Evolutionary conservation across 37 sponge, comb jelly and placozoan species (phyloP).

Genomic region (Hormiphora californensis): DNA sequence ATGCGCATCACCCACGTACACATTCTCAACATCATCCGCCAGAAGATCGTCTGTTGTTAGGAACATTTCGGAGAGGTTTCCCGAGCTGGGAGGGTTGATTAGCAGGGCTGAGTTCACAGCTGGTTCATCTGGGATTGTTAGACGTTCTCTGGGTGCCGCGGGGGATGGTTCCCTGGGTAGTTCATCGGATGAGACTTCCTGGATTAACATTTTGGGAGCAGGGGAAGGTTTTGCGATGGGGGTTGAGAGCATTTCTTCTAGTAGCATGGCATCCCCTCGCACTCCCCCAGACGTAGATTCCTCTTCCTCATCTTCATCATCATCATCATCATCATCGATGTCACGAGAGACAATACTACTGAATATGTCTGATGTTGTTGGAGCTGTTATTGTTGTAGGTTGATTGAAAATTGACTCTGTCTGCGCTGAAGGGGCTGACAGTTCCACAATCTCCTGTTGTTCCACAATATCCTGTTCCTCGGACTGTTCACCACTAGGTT

Average conservation of each 20-base stretch:
- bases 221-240: too few species aligned
- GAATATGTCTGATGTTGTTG: background rate
- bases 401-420: background rate
- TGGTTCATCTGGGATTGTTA: background rate
- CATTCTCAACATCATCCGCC: constrained; percentile 25
- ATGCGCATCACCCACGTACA: constrained; percentile 53
- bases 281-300: background rate
- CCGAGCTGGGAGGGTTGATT: constrained; percentile 9
- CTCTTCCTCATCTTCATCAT: background rate
- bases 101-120: constrained; percentile 9
- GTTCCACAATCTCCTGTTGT: constrained; percentile 24
- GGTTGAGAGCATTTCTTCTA: too few species aligned
- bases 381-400: background rate
- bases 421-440: background rate
- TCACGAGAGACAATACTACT: background rate
- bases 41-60: background rate
- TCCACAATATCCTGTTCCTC: too few species aligned
- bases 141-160: background rate
- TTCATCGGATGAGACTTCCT: too few species aligned
- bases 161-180: too few species aligned
- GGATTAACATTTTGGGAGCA: too few species aligned
- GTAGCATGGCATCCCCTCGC: too few species aligned
- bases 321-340: background rate
- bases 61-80: constrained; percentile 44
- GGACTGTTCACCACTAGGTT: too few species aligned